Evolutionary conservation across 1,140 invertebrate genomes (phyloP).

Genomic region (Cheumatopsyche charites): DNA sequence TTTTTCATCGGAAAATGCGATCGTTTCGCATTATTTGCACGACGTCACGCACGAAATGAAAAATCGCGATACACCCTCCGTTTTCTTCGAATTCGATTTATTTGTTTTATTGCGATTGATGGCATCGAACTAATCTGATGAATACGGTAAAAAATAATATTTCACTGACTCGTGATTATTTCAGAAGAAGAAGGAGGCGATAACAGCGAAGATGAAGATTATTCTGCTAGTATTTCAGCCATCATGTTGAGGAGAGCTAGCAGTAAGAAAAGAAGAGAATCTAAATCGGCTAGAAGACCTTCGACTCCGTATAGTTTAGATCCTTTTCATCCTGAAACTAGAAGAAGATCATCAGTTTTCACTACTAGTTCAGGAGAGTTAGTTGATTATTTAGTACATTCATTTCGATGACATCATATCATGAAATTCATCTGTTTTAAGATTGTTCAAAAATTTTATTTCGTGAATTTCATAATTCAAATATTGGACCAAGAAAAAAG

Average conservation of each 20-base stretch:
- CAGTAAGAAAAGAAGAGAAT: constrained; percentile 66
- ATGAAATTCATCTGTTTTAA: too few species aligned
- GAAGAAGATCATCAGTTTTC: constrained; percentile 78
- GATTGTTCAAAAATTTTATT: too few species aligned
- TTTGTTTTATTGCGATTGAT: too few species aligned
- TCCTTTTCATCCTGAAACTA: constrained; percentile 52
- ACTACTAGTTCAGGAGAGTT: constrained; percentile 87
- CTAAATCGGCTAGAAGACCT: constrained; percentile 64
- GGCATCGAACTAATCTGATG: neutral
- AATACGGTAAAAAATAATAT: too few species aligned
- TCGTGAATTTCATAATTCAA: too few species aligned
- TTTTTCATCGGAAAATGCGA: constrained; percentile 4
- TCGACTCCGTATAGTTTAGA: constrained; percentile 72
- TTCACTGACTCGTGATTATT: too few species aligned
- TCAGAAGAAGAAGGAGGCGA: constrained; percentile 49
- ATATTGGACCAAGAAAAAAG: too few species aligned
- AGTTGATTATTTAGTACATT: constrained; percentile 52
- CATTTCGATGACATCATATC: too few species aligned
- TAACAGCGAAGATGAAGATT: constrained; percentile 75
- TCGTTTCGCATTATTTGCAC: neutral
- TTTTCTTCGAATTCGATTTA: too few species aligned
- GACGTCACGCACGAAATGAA: neutral
- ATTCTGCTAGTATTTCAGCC: constrained; percentile 79
- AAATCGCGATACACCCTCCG: neutral
- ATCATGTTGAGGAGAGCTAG: constrained; percentile 79